These are phyloP conservation scores for Aegypius monachus DNA, from an alignment of 2,113 vertebrate genomes.

Conservation along the genomic window DNA sequence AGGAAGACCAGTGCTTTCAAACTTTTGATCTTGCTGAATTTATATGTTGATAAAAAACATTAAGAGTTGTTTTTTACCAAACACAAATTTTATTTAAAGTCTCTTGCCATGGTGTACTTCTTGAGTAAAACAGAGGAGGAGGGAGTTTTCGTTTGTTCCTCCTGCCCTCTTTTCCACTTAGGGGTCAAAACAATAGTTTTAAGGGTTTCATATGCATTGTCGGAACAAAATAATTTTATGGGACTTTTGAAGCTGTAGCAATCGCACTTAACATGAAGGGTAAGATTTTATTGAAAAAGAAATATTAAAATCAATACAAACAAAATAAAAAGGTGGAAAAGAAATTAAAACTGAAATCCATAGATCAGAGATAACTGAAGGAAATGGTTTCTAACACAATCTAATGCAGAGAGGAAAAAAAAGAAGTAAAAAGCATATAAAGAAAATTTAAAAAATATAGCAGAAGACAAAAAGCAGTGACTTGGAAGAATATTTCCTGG, in stretches of 20 bases:
- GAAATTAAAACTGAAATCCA: background rate
- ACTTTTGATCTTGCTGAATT: background rate
- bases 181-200: background rate
- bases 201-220: background rate
- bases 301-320: background rate
- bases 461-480: background rate
- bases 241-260: background rate
- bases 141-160: background rate
- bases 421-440: background rate
- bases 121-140: background rate
- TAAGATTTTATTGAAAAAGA: background rate
- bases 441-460: background rate
- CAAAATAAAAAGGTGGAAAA: background rate
- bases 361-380: background rate
- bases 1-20: background rate
- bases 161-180: background rate
- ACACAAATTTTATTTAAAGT: background rate
- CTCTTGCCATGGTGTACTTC: background rate
- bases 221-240: background rate
- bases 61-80: background rate
- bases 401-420: background rate
- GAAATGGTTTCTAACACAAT: background rate
- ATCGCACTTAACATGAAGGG: background rate
- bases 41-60: background rate
- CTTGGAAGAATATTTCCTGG: background rate